Evolutionary conservation across 2,888 invertebrate genomes (phyloP).

Genomic region (Oegoconia quadripuncta): DNA sequence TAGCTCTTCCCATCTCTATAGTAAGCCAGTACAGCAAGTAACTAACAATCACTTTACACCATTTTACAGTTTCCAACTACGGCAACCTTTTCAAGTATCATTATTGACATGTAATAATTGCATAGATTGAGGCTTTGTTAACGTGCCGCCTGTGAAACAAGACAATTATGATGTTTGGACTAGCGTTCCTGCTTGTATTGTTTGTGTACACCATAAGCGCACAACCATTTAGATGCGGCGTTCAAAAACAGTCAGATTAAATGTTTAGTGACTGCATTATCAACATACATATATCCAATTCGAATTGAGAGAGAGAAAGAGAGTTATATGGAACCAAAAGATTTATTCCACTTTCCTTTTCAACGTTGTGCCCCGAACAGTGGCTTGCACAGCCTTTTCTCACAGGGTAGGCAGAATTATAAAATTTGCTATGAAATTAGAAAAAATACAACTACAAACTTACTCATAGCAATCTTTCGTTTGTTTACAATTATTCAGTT

Average conservation of each 20-base stretch:
- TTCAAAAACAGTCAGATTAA: conserved; percentile 58
- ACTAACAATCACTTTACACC: conserved; percentile 8
- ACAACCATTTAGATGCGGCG: conserved; percentile 51
- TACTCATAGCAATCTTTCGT: too few relatives aligned
- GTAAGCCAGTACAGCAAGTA: not conserved
- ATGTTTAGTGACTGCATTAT: too few relatives aligned
- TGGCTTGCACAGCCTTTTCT: too few relatives aligned
- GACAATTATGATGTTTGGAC: conserved; percentile 55
- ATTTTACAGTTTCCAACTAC: conserved; percentile 35
- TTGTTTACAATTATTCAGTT: too few relatives aligned
- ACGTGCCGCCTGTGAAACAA: conserved; percentile 46
- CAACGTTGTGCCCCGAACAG: too few relatives aligned
- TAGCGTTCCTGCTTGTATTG: conserved; percentile 35
- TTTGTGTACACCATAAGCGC: conserved; percentile 59
- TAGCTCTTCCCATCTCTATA: not conserved
- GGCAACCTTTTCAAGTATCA: conserved; percentile 48
- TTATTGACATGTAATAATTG: conserved; percentile 59
- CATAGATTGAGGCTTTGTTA: conserved; percentile 41
- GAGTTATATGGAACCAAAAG: too few relatives aligned
- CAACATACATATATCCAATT: too few relatives aligned
- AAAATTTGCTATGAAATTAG: too few relatives aligned
- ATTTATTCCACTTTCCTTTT: too few relatives aligned
- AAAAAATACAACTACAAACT: too few relatives aligned
- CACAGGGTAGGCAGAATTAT: too few relatives aligned
- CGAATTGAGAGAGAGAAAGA: too few relatives aligned